Evolutionary conservation across 2,797 vertebrate genomes (phyloP).

Genomic region (Caiman crocodilus): DNA sequence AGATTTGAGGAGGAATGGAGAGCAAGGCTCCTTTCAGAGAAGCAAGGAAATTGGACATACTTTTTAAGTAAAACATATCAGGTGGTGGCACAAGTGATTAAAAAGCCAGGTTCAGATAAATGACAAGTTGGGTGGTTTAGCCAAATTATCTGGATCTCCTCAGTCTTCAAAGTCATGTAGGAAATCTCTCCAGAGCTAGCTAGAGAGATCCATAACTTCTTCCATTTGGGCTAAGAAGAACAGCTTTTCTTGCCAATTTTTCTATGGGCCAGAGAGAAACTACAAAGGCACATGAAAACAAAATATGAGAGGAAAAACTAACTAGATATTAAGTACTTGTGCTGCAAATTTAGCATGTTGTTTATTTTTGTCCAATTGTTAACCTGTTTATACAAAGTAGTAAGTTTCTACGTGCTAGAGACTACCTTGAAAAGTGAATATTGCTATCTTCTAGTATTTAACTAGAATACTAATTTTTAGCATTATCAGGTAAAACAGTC

Average conservation of each 20-base stretch:
- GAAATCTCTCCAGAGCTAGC: background rate
- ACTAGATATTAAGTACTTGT: background rate
- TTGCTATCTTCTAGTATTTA: background rate
- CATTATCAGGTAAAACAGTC: background rate
- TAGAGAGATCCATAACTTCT: background rate
- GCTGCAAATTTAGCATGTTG: background rate
- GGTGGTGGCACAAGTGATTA: background rate
- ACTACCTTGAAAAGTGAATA: background rate
- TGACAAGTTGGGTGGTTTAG: background rate
- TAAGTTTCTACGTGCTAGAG: background rate
- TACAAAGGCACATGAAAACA: accelerated
- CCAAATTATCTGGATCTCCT: background rate
- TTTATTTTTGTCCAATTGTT: background rate
- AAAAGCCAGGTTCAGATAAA: background rate
- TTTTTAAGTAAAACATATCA: background rate
- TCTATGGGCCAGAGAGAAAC: background rate
- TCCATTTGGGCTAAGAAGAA: background rate
- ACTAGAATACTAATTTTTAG: background rate
- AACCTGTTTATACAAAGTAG: background rate
- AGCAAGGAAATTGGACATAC: background rate
- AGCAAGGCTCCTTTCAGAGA: background rate
- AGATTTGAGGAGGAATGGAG: too few species aligned
- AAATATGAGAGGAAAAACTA: background rate
- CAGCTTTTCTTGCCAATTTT: background rate
- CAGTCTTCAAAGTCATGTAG: background rate